These are phyloP conservation scores for Centrocercus urophasianus DNA, from an alignment of 2,113 vertebrate species.

Conservation along the genomic window DNA sequence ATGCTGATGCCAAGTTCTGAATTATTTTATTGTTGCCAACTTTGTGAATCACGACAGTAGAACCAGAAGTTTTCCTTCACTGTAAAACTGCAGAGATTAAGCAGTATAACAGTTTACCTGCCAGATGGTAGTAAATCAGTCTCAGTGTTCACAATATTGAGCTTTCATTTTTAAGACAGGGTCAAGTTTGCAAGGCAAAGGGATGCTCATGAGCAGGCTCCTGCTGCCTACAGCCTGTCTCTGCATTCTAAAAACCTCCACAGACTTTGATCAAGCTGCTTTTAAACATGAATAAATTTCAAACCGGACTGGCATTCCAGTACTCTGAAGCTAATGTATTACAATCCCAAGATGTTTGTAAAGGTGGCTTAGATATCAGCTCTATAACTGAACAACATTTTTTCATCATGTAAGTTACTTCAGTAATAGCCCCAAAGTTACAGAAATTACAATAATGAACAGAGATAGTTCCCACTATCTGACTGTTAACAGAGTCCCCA, in stretches of 20 bases:
- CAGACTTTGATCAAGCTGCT: neutral
- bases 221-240: neutral
- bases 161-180: neutral
- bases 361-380: neutral
- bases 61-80: neutral
- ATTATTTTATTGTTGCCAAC: neutral
- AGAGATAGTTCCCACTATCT: neutral
- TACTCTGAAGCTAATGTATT: neutral
- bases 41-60: neutral
- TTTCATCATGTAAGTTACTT: neutral
- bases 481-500: neutral
- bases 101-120: neutral
- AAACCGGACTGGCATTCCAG: neutral
- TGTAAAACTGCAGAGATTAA: neutral
- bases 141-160: neutral
- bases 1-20: neutral
- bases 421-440: neutral
- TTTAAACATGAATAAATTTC: neutral
- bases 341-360: neutral
- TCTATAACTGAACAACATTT: neutral
- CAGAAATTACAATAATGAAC: neutral
- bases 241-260: neutral
- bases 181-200: neutral
- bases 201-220: neutral
- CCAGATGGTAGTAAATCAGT: neutral